Percentiles rank a stretch among this genome's conserved stretches.
phyloP scores from a whole-genome alignment of 2,113 vertebrate species.

The Girardinichthys multiradiatus region DNA sequence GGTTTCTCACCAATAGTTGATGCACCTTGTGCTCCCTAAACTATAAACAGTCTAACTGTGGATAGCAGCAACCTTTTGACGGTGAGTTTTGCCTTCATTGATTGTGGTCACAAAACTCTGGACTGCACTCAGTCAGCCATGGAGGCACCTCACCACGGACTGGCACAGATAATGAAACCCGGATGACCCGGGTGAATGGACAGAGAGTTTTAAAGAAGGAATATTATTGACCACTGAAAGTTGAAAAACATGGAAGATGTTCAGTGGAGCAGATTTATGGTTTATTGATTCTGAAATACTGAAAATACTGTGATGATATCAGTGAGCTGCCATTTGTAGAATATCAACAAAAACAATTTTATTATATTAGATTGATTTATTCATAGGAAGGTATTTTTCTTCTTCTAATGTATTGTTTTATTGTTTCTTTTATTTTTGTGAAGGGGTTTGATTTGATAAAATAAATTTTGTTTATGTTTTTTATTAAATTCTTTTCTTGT shows the following conservation, averaged over 20 bases:
- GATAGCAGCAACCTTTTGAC: neutral
- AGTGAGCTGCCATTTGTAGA: neutral
- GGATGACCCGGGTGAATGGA: neutral
- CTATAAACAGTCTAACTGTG: neutral
- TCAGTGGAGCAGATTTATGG: neutral
- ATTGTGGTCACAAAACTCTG: neutral
- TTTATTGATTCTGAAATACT: neutral
- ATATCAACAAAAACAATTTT: no score
- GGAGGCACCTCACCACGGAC: neutral
- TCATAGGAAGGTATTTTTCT: no score
- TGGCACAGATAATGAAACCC: neutral
- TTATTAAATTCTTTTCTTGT: no score
- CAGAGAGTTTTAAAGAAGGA: neutral
- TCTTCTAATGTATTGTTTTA: no score
- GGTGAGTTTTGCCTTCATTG: neutral
- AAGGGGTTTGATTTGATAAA: neutral
- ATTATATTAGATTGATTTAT: no score
- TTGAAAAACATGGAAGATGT: neutral
- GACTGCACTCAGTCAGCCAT: neutral
- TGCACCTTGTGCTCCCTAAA: neutral
- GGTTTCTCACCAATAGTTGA: neutral
- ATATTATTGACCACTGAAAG: neutral
- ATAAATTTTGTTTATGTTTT: neutral
- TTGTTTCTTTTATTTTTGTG: no score
- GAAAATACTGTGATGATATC: neutral